Evolutionary conservation across 1,140 invertebrate genomes (phyloP).

Genomic region (Plectus sambesii): DNA sequence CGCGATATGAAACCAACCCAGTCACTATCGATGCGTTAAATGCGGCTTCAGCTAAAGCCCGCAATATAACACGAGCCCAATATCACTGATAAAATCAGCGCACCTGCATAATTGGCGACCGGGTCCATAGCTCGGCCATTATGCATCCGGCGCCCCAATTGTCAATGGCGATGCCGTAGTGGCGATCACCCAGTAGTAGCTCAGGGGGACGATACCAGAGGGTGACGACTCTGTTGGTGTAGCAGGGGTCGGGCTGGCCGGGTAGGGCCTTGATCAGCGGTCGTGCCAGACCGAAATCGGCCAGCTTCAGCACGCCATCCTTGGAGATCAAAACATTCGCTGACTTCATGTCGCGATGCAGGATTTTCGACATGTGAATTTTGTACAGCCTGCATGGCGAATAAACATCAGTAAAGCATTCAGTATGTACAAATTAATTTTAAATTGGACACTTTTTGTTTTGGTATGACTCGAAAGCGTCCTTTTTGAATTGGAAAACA

Average conservation of each 20-base stretch:
- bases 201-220: constrained; percentile 93
- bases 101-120: constrained; percentile 63
- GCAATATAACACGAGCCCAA: too few relatives aligned
- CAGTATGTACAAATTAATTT: too few relatives aligned
- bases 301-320: constrained; percentile 63
- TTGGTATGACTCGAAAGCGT: too few relatives aligned
- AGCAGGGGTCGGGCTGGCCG: constrained; percentile 51
- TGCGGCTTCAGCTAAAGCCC: too few relatives aligned
- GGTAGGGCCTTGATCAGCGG: constrained; percentile 17
- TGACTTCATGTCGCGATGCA: constrained; percentile 85
- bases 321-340: constrained; percentile 97
- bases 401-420: too few relatives aligned
- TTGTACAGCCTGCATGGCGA: too few relatives aligned
- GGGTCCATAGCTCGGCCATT: constrained; percentile 99
- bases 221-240: constrained; percentile 94
- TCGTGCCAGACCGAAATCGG: constrained; percentile 53
- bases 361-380: constrained; percentile 33
- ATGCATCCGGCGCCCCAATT: constrained; percentile 97
- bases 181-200: constrained; percentile 73
- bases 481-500: too few relatives aligned
- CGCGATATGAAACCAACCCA: too few relatives aligned
- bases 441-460: too few relatives aligned
- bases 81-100: too few relatives aligned
- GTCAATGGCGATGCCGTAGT: constrained; percentile 92
- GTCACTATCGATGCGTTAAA: too few relatives aligned